Conservation (phyloP, 2,797 vertebrate species). For the Crotalus adamanteus region DNA sequence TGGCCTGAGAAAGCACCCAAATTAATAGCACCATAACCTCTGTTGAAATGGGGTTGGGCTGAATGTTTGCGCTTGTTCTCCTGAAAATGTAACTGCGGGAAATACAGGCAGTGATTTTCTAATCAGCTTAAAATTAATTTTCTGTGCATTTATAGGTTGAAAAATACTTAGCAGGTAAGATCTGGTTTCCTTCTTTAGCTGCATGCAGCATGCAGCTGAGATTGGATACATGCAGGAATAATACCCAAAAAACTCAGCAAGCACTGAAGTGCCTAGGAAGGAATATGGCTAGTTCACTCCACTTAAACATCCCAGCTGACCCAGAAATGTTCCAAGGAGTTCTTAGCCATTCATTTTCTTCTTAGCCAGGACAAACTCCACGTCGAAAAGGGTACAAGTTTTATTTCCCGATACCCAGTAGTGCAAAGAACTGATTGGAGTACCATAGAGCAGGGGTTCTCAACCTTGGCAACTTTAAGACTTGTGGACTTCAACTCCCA, state of each 20-base stretch:
- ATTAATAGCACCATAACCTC: constrained; percentile 4
- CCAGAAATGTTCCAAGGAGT: background rate
- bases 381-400: background rate
- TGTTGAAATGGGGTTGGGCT: background rate
- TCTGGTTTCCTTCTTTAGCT: background rate
- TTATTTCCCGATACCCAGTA: background rate
- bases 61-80: background rate
- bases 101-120: background rate
- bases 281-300: background rate
- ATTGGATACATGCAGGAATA: background rate
- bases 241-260: background rate
- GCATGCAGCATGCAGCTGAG: background rate
- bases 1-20: background rate
- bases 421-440: background rate
- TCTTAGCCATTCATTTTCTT: background rate
- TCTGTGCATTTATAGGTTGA: background rate
- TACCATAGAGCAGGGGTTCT: background rate
- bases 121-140: background rate
- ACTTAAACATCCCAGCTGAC: background rate
- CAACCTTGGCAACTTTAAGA: no score
- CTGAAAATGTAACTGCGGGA: background rate
- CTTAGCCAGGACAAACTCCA: background rate
- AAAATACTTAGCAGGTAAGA: background rate
- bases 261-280: background rate
- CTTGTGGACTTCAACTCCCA: no score